phyloP scores from a whole-genome alignment of 2,888 invertebrate genomes.

The Anoncus sp. region DNA sequence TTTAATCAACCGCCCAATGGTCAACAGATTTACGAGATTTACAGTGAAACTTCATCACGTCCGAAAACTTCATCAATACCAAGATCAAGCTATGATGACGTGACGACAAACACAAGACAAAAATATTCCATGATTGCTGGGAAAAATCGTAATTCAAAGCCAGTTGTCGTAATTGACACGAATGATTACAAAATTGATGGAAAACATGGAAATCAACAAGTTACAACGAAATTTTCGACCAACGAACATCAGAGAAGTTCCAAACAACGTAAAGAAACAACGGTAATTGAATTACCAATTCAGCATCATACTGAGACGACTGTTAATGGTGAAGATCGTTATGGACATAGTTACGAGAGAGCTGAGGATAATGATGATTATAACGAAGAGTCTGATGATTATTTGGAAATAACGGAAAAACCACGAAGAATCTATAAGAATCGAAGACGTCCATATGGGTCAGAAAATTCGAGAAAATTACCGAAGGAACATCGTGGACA shows the following conservation, averaged over 20 bases:
- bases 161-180: constrained; percentile 75
- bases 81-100: constrained; percentile 65
- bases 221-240: constrained; percentile 27
- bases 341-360: constrained; percentile 73
- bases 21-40: constrained; percentile 51
- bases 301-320: constrained; percentile 47
- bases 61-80: constrained; percentile 61
- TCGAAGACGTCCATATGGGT: constrained; percentile 71
- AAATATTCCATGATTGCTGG: constrained; percentile 23
- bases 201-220: constrained; percentile 66
- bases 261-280: constrained; percentile 19
- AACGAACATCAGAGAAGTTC: constrained; percentile 54
- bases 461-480: constrained; percentile 71
- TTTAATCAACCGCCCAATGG: constrained; percentile 65
- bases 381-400: constrained; percentile 78
- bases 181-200: constrained; percentile 70
- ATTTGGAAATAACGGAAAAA: constrained; percentile 76
- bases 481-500: constrained; percentile 78
- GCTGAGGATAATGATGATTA: constrained; percentile 72
- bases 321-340: constrained; percentile 65
- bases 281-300: constrained; percentile 10
- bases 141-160: constrained; percentile 67
- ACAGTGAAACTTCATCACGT: constrained; percentile 44
- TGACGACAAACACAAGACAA: constrained; percentile 27
- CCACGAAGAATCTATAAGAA: constrained; percentile 74